Evolutionary conservation across 2,888 invertebrate species (phyloP), one percentile per base, ranked within the genome.

Genomic region (Metopia argyrocephala): DNA sequence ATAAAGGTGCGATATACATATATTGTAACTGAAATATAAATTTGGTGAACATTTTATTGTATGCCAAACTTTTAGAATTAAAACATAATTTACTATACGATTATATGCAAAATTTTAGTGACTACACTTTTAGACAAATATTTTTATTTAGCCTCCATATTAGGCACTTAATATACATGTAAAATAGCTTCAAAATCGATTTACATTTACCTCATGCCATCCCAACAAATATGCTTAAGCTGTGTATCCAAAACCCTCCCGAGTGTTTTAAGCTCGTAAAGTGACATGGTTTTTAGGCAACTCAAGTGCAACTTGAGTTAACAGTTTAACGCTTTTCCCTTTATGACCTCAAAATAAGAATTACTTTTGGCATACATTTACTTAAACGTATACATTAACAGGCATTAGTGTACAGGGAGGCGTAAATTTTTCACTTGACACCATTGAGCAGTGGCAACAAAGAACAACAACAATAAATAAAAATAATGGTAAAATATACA

Each of bases 261-360:
- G 85, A 85, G 86, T 85, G 86, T 85, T 87, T 87, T 75, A 23
- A 3, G 52, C 28, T 25, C 28, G 85, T 89, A 85, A 88, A 88
- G 87, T 87, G 89, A 85, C 87, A 87, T 38, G 9, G 38, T 38
- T 88, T 89, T 87, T 86, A 87, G 89, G 87, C 84, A 69, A 85
- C 88, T 87, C 85, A 86, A 88, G 87, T 86, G 87, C 85, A 85
- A 85, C 83, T 83, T 82, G 83, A 79, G 82, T 83, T 84, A 84
- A 85, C 85, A 85, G 86, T 78, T 87, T 86, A 86, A 84, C 86
- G 87, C 86, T 87, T 86, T 78, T 84, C 50, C 54, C 54, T 59
- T 62, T 48, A 48, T 48, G 20, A 18, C 20, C 18, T 48, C 12
- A 38, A 38, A 38, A 4, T 38, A 7, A 12, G 5, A 3, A 59